Conservation (phyloP, 2,888 invertebrate genomes). For the Tiphia femorata region DNA sequence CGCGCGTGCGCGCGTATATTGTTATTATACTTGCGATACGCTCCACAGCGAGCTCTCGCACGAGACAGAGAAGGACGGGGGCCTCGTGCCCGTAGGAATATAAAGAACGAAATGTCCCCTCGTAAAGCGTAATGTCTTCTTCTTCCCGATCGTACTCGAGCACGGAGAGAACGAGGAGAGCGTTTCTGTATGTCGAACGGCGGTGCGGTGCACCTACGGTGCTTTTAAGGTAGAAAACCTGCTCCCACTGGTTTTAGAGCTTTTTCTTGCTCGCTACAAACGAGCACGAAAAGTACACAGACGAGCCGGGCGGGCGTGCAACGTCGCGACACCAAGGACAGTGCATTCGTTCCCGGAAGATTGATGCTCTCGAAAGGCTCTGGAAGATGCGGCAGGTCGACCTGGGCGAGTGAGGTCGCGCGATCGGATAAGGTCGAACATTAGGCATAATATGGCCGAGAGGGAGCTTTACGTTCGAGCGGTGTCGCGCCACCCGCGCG, state of each 20-base stretch:
- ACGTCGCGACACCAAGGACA: too few relatives aligned
- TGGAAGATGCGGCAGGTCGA: not conserved
- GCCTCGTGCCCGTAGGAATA: too few relatives aligned
- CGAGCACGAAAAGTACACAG: conserved; percentile 7
- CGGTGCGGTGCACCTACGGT: not conserved
- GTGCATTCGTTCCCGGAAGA: conserved; percentile 27
- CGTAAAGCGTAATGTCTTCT: too few relatives aligned
- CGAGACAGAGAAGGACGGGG: too few relatives aligned
- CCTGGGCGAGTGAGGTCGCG: not conserved
- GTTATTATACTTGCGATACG: too few relatives aligned
- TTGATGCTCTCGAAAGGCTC: conserved; percentile 29
- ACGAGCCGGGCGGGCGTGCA: conserved; percentile 12
- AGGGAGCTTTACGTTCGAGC: too few relatives aligned
- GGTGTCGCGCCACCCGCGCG: too few relatives aligned
- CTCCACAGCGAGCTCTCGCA: too few relatives aligned
- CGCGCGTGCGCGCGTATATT: too few relatives aligned
- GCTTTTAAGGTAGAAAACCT: conserved; percentile 34
- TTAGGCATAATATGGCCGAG: too few relatives aligned
- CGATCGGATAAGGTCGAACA: not conserved
- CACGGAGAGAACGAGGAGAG: not conserved
- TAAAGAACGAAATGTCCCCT: too few relatives aligned
- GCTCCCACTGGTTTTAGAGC: conserved; percentile 17
- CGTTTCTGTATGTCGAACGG: not conserved
- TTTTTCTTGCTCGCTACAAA: conserved; percentile 20
- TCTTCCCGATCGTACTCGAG: conserved; percentile 5